Base-by-base conservation (phyloP, 2,888 invertebrate species). In the Automeris io region DNA sequence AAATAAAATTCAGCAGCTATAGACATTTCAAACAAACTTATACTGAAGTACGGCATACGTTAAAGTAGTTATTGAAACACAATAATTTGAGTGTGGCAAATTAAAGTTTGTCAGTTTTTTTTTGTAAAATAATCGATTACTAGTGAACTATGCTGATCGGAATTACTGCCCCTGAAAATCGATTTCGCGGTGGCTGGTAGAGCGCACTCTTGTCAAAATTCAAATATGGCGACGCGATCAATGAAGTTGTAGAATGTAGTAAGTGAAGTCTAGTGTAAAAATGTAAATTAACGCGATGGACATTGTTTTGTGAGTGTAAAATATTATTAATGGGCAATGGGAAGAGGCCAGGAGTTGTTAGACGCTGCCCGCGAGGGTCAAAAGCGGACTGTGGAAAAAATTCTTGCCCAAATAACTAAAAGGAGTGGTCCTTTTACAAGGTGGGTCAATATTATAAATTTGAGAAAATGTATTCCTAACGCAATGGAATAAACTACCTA, bases 311-410 rank as follows among this genome's bases (percentile, higher is more conserved):
- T 79, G 78, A 70, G 72, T 79, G 72, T 62, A 69, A 62, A 54
- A 64, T 62, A 58, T 48, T 54, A 64, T 73, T 75, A 68, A 81
- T 80, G 81, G 86, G 81, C 76, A 74, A 98, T 98, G 97, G 97
- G 97, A 76, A 96, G 96, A 88, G 97, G 98, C 86, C 96, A 97
- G 86, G 97, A 98, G 88, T 91, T 98, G 81, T 89, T 98, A 79
- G 97, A 98, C 76, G 98, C 97, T 61, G 96, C 97, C 57, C 92
- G 97, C 66, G 95, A 92, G 88, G 98, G 97, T 72, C 95, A 97
- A 83, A 90, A 93, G 65, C 89, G 91, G 57, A 91, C 93, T 61
- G 95, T 97, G 54, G 96, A 97, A 82, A 97, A 96, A 89, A 93
- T 97, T 70, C 88, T 97, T 62, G 92, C 91, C 60, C 94, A 95